Percentiles rank a stretch among this genome's conserved stretches.
These are phyloP conservation scores for Euplagia quadripunctaria DNA, from an alignment of 2,888 invertebrate genomes.

Conservation along the genomic window DNA sequence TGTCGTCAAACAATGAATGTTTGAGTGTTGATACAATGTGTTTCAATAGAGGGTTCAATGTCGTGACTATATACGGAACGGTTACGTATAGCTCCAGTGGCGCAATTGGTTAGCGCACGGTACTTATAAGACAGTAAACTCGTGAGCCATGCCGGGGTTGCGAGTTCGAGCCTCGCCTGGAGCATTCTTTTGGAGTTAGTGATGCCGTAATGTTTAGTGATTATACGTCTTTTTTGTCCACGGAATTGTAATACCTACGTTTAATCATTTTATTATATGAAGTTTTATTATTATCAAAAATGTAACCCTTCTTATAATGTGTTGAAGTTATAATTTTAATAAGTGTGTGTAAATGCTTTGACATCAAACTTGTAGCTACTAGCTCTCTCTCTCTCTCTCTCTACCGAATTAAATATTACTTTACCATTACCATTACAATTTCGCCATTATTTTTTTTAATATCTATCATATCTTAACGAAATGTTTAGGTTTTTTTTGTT, in stretches of 20 bases:
- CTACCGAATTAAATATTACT: no score
- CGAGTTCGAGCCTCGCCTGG: constrained; percentile 54
- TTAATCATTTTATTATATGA: neutral
- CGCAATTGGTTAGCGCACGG: constrained; percentile 99
- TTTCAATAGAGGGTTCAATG: constrained; percentile 92
- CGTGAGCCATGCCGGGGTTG: constrained; percentile 47
- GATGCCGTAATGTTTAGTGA: neutral
- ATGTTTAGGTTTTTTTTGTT: no score
- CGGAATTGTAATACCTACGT: neutral
- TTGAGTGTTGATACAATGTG: neutral
- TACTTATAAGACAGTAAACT: constrained; percentile 98
- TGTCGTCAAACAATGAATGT: neutral
- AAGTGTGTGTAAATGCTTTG: no score
- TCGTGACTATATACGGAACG: constrained; percentile 99
- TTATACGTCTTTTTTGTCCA: neutral
- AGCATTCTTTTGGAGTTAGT: constrained; percentile 33
- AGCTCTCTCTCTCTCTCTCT: no score
- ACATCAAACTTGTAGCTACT: no score
- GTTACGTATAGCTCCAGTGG: constrained; percentile 99
- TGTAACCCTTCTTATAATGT: no score
- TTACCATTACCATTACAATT: no score
- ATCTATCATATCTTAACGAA: no score
- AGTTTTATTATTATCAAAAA: no score
- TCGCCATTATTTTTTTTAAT: no score
- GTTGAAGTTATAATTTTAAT: no score